Conservation (phyloP, 2,888 invertebrate genomes). For the Caenorhabditis sulstoni region DNA sequence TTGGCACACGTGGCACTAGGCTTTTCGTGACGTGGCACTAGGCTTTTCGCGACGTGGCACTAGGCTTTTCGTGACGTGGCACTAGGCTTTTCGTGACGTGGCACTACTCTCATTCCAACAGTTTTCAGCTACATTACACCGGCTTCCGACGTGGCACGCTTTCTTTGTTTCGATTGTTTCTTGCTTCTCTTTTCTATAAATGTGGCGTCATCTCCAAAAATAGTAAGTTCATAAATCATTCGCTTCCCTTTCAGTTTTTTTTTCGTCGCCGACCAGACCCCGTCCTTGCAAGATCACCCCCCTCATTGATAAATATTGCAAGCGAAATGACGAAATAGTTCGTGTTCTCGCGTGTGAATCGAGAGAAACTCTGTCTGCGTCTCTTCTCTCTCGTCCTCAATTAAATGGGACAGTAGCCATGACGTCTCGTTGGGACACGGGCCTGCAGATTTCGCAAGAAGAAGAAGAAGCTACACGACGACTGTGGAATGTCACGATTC, state of each 20-base stretch:
- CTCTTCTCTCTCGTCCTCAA: constrained; percentile 3
- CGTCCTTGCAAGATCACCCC: constrained; percentile 26
- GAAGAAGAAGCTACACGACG: too few species aligned
- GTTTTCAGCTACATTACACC: background rate
- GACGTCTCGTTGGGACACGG: background rate
- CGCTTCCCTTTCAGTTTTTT: background rate
- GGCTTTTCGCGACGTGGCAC: too few species aligned
- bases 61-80: too few species aligned
- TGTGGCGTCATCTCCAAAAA: constrained; percentile 37
- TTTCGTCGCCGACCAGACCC: constrained; percentile 18
- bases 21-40: too few species aligned
- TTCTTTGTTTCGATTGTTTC: constrained; percentile 11
- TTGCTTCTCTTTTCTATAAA: background rate
- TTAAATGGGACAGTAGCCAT: constrained; percentile 30
- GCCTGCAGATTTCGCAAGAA: too few species aligned
- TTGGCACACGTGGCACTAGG: too few species aligned
- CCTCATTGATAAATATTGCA: constrained; percentile 24
- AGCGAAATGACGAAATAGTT: constrained; percentile 42
- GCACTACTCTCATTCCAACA: background rate
- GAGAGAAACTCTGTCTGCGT: constrained; percentile 40
- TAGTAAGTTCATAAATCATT: constrained; percentile 28
- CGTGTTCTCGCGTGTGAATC: constrained; percentile 46
- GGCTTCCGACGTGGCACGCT: background rate
- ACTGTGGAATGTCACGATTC: too few species aligned
- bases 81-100: constrained; percentile 7